These are phyloP conservation scores for Chaetogeoica ovagalla DNA, from an alignment of 2,888 invertebrate genomes.

Conservation along the genomic window DNA sequence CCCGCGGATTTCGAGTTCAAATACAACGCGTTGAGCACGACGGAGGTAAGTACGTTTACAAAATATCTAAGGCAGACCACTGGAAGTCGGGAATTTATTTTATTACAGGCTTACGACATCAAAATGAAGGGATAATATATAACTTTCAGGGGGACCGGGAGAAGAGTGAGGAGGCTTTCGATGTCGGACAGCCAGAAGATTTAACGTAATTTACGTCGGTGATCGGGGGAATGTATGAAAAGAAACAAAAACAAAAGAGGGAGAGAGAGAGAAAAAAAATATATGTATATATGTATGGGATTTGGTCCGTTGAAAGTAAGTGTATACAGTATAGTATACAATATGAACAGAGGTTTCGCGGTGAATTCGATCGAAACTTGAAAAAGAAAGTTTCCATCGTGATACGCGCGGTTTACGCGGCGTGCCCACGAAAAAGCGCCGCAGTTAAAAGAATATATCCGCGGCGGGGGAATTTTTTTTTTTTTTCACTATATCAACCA, in stretches of 20 bases:
- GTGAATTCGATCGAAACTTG: slow-evolving; percentile 25
- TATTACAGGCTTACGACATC: slow-evolving; percentile 12
- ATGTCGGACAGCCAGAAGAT: slow-evolving; percentile 26
- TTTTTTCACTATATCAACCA: too few relatives aligned
- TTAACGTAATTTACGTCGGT: slow-evolving; percentile 45
- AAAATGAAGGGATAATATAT: slow-evolving; percentile 30
- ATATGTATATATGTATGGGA: background rate
- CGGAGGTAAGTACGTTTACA: background rate
- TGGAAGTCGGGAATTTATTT: slow-evolving; percentile 15
- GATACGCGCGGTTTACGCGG: background rate
- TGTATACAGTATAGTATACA: too few relatives aligned
- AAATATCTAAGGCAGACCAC: background rate
- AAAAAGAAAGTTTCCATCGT: slow-evolving; percentile 30
- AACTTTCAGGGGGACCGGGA: background rate
- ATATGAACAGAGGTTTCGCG: slow-evolving; percentile 12
- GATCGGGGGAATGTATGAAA: slow-evolving; percentile 21
- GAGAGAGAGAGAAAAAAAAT: background rate
- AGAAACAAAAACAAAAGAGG: slow-evolving; percentile 5
- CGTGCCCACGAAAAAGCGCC: background rate
- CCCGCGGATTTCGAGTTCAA: too few relatives aligned
- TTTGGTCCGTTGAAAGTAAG: slow-evolving; percentile 21
- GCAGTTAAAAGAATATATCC: background rate
- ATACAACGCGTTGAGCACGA: background rate
- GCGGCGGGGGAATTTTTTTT: too few relatives aligned
- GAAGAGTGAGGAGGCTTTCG: background rate